Base-by-base conservation (phyloP, 2,888 invertebrate species). In the Gasteruption jaculator region DNA sequence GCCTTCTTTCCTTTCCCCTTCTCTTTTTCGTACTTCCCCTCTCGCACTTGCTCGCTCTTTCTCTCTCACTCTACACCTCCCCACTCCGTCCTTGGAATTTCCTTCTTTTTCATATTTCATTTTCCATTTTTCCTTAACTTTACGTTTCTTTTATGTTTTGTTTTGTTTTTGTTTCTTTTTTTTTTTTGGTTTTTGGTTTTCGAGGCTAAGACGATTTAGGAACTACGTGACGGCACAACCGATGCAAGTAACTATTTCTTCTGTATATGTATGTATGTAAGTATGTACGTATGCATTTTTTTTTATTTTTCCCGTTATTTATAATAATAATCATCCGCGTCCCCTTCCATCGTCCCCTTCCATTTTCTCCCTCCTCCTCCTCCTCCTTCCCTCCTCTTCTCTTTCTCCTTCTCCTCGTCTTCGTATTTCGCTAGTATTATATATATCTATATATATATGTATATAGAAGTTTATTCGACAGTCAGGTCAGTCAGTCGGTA, bases 221-320 rank as follows among this genome's bases (percentile, higher is more conserved):
- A 70, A 70, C 70, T 70, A 70, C 70, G 60, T 69, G 65, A 66
- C 65, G 67, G 69, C 70, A 70, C 70, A 70, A 70, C 70, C 68
- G 63, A 70, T 68, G 65, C 66, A 66, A 69, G 66, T 69, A 68
- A 68, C 68, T 70, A 65, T 68, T 63, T 63, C 57, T 22, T 46
- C 35, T 41, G 26, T 36, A 22, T 41, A 15, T 36, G 35, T 19
- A 20, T 24, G 20, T 22, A n/a, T 41, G 14, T 36, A 15, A 11
- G 51, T 52, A 48, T 54, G 51, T 50, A 41, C 48, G 12, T 26
- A 26, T 45, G 18, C 22, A n/a, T 18, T 35, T 12, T 19, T 39
- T 32, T 30, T 26, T 26, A 16, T 41, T 31, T 39, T 41, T 20
- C 22, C 35, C 41, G 43, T 41, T 38, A 22, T 51, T 51, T 48